Base-by-base conservation (phyloP, 2,888 invertebrate genomes). In the Synanthedon andrenaeformis region DNA sequence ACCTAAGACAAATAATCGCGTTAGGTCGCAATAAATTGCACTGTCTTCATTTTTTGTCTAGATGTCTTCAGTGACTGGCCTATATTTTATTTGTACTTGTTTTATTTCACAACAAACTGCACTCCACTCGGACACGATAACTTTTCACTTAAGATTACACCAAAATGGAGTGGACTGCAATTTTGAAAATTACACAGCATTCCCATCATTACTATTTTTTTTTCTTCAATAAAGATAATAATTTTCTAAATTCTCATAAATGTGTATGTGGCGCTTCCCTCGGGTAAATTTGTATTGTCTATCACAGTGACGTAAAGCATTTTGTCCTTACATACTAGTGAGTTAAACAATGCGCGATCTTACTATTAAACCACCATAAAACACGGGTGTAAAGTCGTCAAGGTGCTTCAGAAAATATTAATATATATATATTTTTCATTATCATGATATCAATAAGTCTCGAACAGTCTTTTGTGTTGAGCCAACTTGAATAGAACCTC, bases 261-360 rank as follows among this genome's bases (percentile, higher is more conserved):
- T 73, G 75, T 72, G 71, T 75, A 75, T 23, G 5, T 76, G 78
- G 78, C 78, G 80, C 76, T 74, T 75, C 73, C 73, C 78, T 80
- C 81, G 72, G 76, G 69, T 78, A 77, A 74, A 79, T 76, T 76
- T 77, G 77, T 79, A 81, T 80, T 77, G 80, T 78, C 80, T 84
- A 86, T 86, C 87, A 86, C 86, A 86, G 85, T 80, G 83, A 75
- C 78, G 74, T 82, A 85, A 85, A 82, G 85, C 84, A 84, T 86
- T 23, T 84, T 84, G 80, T 86, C 80, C 86, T 86, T 86, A 87
- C 76, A 84, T 81, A 79, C 86, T 87, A 86, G 79, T 81, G 86
- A 86, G 82, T 86, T 79, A 76, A 74, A 76, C 74, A 73, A 79
- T 23, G 23, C 79, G 79, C 76, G 82, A 79, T 85, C 79, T 85